Percentiles rank a stretch among this genome's conserved stretches.
These are phyloP conservation scores for Trachemys scripta DNA, from an alignment of 2,113 vertebrate genomes.

Conservation along the genomic window DNA sequence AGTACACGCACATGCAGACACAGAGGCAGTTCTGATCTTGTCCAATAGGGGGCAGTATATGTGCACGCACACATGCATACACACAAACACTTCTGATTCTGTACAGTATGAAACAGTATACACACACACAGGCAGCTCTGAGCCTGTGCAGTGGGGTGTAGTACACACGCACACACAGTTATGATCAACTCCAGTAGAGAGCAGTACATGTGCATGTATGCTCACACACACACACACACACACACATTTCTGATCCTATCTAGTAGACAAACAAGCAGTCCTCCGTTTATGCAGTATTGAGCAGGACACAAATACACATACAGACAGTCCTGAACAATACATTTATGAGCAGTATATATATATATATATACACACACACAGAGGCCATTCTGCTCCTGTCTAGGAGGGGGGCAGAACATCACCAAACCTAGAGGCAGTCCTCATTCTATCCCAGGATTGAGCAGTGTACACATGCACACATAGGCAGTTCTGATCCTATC, in stretches of 20 bases:
- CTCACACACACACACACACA: background rate
- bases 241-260: background rate
- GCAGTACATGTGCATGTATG: background rate
- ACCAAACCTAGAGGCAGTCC: background rate
- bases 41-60: background rate
- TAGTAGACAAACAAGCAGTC: background rate
- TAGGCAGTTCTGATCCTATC: background rate
- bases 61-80: background rate
- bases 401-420: background rate
- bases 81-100: background rate
- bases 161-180: background rate
- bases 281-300: background rate
- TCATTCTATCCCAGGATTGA: background rate
- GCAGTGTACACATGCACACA: background rate
- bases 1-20: background rate
- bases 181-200: background rate
- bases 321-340: background rate
- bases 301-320: background rate
- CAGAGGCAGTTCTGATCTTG: background rate
- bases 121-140: background rate
- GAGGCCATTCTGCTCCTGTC: background rate
- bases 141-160: background rate
- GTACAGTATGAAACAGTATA: background rate
- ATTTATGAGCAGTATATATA: background rate
- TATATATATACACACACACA: background rate